Conservation (phyloP, 1,140 invertebrate genomes). For the Akabosia matsudoensis region DNA sequence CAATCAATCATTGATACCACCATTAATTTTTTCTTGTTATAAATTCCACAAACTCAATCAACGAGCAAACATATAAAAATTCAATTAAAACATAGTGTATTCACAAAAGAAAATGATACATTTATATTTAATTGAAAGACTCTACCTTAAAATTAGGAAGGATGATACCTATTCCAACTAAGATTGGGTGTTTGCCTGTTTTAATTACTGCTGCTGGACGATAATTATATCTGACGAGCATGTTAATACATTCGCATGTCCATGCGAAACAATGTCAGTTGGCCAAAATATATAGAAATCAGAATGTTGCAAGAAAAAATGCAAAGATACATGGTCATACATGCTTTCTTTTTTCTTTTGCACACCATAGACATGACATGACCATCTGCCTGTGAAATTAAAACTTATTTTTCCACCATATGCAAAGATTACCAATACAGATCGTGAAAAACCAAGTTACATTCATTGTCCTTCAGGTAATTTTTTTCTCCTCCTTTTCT, state of each 20-base stretch:
- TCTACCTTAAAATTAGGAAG: no score
- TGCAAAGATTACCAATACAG: background rate
- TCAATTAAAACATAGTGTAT: no score
- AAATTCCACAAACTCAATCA: background rate
- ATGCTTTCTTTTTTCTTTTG: background rate
- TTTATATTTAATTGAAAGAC: no score
- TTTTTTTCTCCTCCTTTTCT: background rate
- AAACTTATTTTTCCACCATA: background rate
- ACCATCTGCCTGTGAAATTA: background rate
- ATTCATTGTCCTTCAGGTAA: background rate
- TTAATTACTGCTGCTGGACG: no score
- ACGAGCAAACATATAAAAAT: no score
- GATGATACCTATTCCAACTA: no score
- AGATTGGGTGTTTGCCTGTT: no score
- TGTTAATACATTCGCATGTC: no score
- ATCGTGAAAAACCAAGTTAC: background rate
- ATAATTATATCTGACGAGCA: no score
- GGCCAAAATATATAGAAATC: background rate
- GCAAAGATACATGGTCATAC: background rate
- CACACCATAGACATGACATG: background rate
- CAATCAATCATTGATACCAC: no score
- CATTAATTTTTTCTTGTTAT: background rate
- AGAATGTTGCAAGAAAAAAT: no score
- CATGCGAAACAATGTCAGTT: background rate
- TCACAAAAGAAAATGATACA: no score